Conservation (phyloP, 2,888 invertebrate genomes). For the Dynastes grantii region DNA sequence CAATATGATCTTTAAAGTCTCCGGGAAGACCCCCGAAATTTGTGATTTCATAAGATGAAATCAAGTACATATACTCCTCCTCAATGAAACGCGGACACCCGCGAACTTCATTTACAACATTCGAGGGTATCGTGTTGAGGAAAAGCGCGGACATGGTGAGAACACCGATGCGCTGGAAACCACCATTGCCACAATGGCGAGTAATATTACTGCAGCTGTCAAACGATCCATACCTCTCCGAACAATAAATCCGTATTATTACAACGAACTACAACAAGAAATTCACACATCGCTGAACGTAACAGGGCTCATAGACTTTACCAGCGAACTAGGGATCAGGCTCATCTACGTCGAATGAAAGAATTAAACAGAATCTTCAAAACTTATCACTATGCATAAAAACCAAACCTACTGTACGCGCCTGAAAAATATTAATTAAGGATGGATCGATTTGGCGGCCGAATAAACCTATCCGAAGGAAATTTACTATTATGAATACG, state of each 20-base stretch:
- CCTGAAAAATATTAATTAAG: background rate
- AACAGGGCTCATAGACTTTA: background rate
- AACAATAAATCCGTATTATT: background rate
- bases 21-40: too few species aligned
- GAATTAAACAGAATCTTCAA: too few species aligned
- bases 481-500: background rate
- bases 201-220: background rate
- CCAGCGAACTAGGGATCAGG: background rate
- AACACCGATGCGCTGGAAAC: background rate
- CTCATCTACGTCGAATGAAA: background rate
- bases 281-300: background rate
- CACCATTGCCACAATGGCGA: background rate
- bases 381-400: too few species aligned
- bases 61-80: too few species aligned
- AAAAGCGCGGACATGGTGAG: too few species aligned
- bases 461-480: background rate
- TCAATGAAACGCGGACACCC: too few species aligned
- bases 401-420: too few species aligned
- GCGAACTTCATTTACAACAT: too few species aligned
- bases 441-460: conserved; percentile 14
- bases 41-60: too few species aligned
- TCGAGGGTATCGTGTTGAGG: too few species aligned
- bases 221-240: background rate
- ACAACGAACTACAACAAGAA: background rate
- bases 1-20: too few species aligned